These are phyloP conservation scores for Apeira syringaria DNA, from an alignment of 2,888 invertebrate species.

Conservation along the genomic window DNA sequence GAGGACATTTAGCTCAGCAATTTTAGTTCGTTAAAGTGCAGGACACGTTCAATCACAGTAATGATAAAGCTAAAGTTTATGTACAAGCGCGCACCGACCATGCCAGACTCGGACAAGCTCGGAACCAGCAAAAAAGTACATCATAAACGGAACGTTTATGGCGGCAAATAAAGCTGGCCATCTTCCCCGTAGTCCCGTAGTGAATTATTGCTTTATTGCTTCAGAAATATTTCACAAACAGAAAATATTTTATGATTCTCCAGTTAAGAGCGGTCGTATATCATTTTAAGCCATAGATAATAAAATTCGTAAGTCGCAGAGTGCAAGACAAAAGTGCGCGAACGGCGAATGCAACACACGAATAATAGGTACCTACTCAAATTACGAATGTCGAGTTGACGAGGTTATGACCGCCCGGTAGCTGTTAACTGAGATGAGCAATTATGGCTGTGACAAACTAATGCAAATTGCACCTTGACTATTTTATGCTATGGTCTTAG, in stretches of 20 bases:
- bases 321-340: conserved; percentile 67
- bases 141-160: conserved; percentile 81
- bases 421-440: conserved; percentile 15
- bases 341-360: conserved; percentile 40
- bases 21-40: conserved; percentile 29
- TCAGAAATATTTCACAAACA: conserved; percentile 84
- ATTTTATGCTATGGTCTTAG: conserved; percentile 10
- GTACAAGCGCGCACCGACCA: conserved; percentile 56
- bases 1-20: conserved; percentile 17
- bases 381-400: conserved; percentile 22
- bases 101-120: conserved; percentile 35
- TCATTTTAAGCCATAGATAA: conserved; percentile 83
- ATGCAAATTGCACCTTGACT: conserved; percentile 12
- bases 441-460: conserved; percentile 18
- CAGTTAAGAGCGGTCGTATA: conserved; percentile 80
- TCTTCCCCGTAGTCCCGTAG: conserved; percentile 81
- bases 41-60: conserved; percentile 58
- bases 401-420: conserved; percentile 13
- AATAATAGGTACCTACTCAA: conserved; percentile 27
- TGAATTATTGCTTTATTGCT: conserved; percentile 84
- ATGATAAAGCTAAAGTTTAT: conserved; percentile 68
- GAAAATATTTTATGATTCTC: conserved; percentile 84
- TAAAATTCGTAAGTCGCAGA: conserved; percentile 80
- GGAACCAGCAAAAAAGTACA: conserved; percentile 72
- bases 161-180: conserved; percentile 80